These are phyloP conservation scores for Ochotona curzoniae DNA, from an alignment of 2,113 vertebrate genomes.

Conservation along the genomic window DNA sequence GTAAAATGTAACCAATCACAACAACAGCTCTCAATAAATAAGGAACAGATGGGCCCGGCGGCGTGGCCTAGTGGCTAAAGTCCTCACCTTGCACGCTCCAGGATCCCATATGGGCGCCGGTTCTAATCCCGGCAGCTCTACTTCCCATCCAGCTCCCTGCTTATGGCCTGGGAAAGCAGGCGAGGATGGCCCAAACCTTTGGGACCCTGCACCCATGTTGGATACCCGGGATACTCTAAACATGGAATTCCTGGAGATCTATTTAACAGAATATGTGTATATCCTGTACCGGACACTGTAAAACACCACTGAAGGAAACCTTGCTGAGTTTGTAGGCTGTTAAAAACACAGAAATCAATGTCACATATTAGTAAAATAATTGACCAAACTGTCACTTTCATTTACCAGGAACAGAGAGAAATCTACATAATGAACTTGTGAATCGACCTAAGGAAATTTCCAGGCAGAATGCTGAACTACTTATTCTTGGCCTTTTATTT, in stretches of 20 bases:
- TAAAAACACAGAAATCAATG: too few relatives aligned
- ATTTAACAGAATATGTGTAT: neutral
- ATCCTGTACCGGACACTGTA: neutral
- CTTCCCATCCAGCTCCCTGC: too few relatives aligned
- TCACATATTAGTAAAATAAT: neutral
- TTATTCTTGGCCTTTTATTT: too few relatives aligned
- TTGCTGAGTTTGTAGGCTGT: neutral
- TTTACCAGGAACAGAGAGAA: neutral
- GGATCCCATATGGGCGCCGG: too few relatives aligned
- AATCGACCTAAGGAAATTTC: neutral
- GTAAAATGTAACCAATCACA: neutral
- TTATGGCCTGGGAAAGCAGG: too few relatives aligned
- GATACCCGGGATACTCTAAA: too few relatives aligned
- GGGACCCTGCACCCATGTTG: too few relatives aligned
- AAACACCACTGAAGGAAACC: neutral
- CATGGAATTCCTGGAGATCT: neutral
- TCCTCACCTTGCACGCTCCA: too few relatives aligned
- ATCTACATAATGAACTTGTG: neutral
- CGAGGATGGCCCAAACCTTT: too few relatives aligned
- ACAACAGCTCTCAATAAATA: slow-evolving; percentile 21
- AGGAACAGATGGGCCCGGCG: too few relatives aligned
- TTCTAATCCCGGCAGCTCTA: too few relatives aligned
- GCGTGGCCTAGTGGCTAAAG: too few relatives aligned
- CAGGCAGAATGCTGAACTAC: neutral
- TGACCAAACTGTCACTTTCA: neutral